A percentile compares a stretch with the other conserved stretches of the same genome.
phyloP scores from a whole-genome alignment of 2,113 vertebrate genomes.

The Mustelus asterias region DNA sequence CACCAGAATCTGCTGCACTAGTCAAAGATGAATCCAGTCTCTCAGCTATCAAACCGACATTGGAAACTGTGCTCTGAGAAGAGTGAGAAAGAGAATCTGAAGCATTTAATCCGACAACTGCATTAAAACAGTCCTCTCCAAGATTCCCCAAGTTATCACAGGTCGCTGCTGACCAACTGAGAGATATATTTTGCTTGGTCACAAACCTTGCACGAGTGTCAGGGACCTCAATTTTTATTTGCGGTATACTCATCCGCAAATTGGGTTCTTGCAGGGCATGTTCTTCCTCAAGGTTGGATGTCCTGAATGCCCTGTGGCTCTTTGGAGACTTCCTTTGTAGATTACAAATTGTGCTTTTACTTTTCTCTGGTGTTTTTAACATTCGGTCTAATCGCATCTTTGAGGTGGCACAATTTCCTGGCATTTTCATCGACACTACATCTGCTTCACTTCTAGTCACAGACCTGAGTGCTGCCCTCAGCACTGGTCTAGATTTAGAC shows the following conservation, averaged over 20 bases:
- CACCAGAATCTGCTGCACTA: slow-evolving; percentile 41
- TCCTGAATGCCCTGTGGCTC: not conserved
- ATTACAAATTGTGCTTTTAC: not conserved
- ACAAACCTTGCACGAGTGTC: not conserved
- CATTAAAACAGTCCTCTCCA: not conserved
- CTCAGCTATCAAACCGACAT: slow-evolving; percentile 43
- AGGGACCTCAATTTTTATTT: not conserved
- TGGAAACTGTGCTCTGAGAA: slow-evolving; percentile 41
- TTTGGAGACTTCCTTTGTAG: not conserved
- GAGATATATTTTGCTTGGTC: not conserved
- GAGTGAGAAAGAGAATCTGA: not conserved
- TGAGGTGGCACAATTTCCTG: not conserved
- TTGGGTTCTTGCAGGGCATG: not conserved
- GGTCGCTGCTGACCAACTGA: not conserved
- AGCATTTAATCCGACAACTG: not conserved
- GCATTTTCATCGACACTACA: not conserved
- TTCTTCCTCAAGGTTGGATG: not conserved
- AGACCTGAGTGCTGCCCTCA: no score
- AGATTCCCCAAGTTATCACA: not conserved
- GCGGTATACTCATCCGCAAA: no score
- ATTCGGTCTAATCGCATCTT: not conserved
- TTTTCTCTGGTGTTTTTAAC: not conserved
- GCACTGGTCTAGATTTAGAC: not conserved
- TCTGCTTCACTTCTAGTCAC: not conserved
- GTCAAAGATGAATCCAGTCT: slow-evolving; percentile 46